Base-by-base conservation (phyloP, 2,797 vertebrate species). In the Pampus argenteus region DNA sequence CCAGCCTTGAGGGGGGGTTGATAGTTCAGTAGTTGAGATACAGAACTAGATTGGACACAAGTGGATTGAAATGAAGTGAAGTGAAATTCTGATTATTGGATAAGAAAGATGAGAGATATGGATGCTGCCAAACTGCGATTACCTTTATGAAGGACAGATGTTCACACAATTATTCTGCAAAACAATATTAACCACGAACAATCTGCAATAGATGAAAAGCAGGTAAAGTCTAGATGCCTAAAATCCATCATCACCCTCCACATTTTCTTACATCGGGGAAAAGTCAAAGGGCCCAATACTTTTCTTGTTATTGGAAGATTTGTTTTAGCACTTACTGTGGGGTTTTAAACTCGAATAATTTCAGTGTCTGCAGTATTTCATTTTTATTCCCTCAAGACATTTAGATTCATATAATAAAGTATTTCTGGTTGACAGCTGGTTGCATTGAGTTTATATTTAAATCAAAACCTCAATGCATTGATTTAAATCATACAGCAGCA, bases 1-100 rank as follows among this genome's bases (percentile, higher is more conserved):
- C 63, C 49, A 64, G 56, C 60, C 56, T 28, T 40, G 55, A n/a
- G n/a, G n/a, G n/a, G n/a, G 66, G 79, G 81, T 71, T 79, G 31
- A 31, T 55, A 57, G 70, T 71, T 64, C 22, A 69, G 34, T 45
- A 49, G 64, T 76, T 61, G 34, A 45, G 38, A 66, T 51, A 36
- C n/a, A n/a, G n/a, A n/a, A n/a, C n/a, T 3, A 36, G 34, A 36
- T 13, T 36, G 34, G 10, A 36, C 10, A 13, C 34, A 36, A 3
- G 34, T 36, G 34, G 10, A 36, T n/a, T n/a, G n/a, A n/a, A n/a
- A n/a, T n/a, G n/a, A n/a, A n/a, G n/a, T n/a, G 11, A 36, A 11
- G 34, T 31, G 29, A 36, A 36, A 36, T 36, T 34, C 31, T 11
- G 31, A 10, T 34, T 11, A 34, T 34, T 9, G 11, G 31, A 34